Base-by-base conservation (phyloP, 2,888 invertebrate species). In the Megaustenia siamemsis region DNA sequence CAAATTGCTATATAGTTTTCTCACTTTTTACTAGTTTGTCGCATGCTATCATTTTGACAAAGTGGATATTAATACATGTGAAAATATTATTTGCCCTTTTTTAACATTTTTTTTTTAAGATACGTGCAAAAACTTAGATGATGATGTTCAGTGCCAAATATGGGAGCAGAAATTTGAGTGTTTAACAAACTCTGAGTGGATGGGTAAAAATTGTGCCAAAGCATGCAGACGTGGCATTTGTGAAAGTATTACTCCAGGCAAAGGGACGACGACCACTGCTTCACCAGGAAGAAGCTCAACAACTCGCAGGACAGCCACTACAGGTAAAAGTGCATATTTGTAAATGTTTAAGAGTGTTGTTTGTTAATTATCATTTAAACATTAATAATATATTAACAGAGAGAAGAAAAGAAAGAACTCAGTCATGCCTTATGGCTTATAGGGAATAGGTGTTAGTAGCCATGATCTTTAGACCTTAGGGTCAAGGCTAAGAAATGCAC, bases 121-220 rank as follows among this genome's bases (percentile, higher is more conserved):
- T 8, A 80, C 83, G 8, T 91, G 91, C 83, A 86, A 86, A 40
- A 89, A 92, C 76, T 60, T 80, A 0, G 88, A 90, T 76, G 89
- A 90, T 80, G 88, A 88, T 18, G 86, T 86, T 0, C 90, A 92
- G 69, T 93, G 93, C 87, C 76, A 89, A 38, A 87, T 87, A 10
- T 93, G 92, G 92, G 88, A 88, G 1, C 75, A 87, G 60, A 86
- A 86, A 40, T 86, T 87, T 40, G 89, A 90, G 53, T 91, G 90
- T 78, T 73, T 85, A 12, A 82, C 76, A 8, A 88, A 89, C 81
- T 66, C 87, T 0, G 86, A 82, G 0, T 91, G 90, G 89, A 91
- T 91, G 91, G 82, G 45, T 40, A 78, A 69, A 18, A 86, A 89
- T 85, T 91, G 91, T 56, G 85, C 83, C 60, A 87, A 85, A 49